phyloP scores from a whole-genome alignment of 2,797 vertebrate genomes.

The Salarias fasciatus region DNA sequence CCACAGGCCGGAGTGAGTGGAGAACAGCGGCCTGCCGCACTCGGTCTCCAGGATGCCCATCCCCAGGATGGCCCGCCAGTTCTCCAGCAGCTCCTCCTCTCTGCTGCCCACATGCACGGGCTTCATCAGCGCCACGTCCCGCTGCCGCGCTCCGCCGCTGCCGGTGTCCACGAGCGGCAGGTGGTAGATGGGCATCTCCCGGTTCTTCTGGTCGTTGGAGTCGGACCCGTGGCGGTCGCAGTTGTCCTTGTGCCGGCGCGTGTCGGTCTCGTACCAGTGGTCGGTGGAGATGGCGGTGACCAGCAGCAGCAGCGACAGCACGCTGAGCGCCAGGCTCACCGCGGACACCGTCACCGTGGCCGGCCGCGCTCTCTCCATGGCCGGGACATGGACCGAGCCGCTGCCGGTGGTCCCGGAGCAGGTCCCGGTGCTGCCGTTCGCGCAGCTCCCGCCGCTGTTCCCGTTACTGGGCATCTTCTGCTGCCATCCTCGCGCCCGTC shows the following conservation, averaged over 20 bases:
- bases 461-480: constrained; percentile 63
- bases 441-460: constrained; percentile 25
- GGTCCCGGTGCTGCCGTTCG: constrained; percentile 9
- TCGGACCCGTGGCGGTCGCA: constrained; percentile 85
- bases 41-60: constrained; percentile 90
- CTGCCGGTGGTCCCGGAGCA: constrained; percentile 24
- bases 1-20: constrained; percentile 89
- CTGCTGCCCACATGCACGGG: constrained; percentile 83
- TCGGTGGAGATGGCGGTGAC: constrained; percentile 87
- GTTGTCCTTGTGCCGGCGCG: constrained; percentile 86
- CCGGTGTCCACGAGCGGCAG: constrained; percentile 86
- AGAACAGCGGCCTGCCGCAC: constrained; percentile 88
- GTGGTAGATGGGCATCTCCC: constrained; percentile 89
- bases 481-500: constrained; percentile 54
- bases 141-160: constrained; percentile 63
- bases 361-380: constrained; percentile 82
- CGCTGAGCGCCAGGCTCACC: constrained; percentile 84
- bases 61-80: constrained; percentile 88
- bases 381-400: constrained; percentile 54
- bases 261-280: constrained; percentile 90
- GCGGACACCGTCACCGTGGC: constrained; percentile 83
- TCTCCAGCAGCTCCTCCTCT: constrained; percentile 85
- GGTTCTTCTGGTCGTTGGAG: constrained; percentile 87
- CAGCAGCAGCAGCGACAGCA: constrained; percentile 85
- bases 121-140: constrained; percentile 80